Percentiles rank a stretch among this genome's conserved stretches.
Conservation (phyloP, 1,140 invertebrate species). For the Maconellicoccus hirsutus region DNA sequence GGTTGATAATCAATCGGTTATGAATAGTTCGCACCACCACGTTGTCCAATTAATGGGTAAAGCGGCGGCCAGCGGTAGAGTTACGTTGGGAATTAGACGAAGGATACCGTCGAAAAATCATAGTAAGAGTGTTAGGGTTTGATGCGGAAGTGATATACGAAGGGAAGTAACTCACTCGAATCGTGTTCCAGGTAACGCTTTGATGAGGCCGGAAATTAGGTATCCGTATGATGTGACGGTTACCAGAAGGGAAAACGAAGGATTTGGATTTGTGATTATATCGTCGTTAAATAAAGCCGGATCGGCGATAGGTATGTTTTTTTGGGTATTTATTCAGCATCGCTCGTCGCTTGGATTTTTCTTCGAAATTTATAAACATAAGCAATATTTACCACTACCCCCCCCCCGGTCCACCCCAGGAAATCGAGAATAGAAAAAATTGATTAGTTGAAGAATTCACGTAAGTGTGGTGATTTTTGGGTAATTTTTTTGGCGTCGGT, state of each 20-base stretch:
- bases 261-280: slow-evolving; percentile 98
- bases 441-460: too few relatives aligned
- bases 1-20: slow-evolving; percentile 68
- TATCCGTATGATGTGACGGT: slow-evolving; percentile 75
- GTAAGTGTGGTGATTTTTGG: too few relatives aligned
- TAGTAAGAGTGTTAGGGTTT: not conserved
- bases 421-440: too few relatives aligned
- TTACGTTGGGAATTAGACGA: slow-evolving; percentile 56
- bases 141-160: not conserved
- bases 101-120: slow-evolving; percentile 33
- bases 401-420: too few relatives aligned
- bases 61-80: slow-evolving; percentile 64
- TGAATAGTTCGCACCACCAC: slow-evolving; percentile 76
- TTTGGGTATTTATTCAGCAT: not conserved
- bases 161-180: too few relatives aligned
- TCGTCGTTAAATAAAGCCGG: slow-evolving; percentile 88
- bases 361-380: too few relatives aligned
- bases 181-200: not conserved
- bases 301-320: slow-evolving; percentile 76
- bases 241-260: slow-evolving; percentile 81
- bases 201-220: slow-evolving; percentile 37
- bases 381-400: too few relatives aligned
- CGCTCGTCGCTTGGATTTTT: not conserved
- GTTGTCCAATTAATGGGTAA: slow-evolving; percentile 82
- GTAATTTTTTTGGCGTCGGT: too few relatives aligned